phyloP scores from a whole-genome alignment of 1,140 invertebrate species.

The Tribolium castaneum region DNA sequence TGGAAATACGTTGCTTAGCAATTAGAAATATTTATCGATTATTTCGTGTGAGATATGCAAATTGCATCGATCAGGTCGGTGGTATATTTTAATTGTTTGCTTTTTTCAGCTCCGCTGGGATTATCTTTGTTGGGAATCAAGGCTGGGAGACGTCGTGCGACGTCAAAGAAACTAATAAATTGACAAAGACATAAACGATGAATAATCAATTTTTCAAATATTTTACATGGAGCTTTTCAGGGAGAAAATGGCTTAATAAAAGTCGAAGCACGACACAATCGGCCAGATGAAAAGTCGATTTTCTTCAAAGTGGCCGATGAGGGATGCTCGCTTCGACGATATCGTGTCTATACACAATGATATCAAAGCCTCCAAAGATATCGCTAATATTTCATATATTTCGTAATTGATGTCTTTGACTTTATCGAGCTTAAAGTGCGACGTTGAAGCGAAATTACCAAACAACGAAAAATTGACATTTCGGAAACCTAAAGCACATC shows the following conservation, averaged over 20 bases:
- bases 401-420: constrained; percentile 35
- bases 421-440: constrained; percentile 9
- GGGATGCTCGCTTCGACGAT: not conserved
- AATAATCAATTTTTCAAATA: constrained; percentile 59
- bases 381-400: constrained; percentile 44
- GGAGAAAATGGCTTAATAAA: constrained; percentile 57
- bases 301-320: constrained; percentile 28
- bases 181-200: constrained; percentile 56
- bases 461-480: not conserved
- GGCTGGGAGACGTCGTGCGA: not conserved
- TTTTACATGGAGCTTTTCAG: constrained; percentile 54
- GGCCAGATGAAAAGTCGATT: constrained; percentile 29
- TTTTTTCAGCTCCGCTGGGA: constrained; percentile 2
- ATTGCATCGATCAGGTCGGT: constrained; percentile 43
- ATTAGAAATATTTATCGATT: constrained; percentile 55
- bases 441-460: not conserved
- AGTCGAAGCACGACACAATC: constrained; percentile 51
- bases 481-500: too few relatives aligned
- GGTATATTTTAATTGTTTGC: constrained; percentile 45
- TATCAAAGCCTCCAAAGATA: constrained; percentile 39
- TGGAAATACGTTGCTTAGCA: constrained; percentile 56
- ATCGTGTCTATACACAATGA: constrained; percentile 45
- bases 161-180: constrained; percentile 51
- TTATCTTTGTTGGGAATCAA: constrained; percentile 1
- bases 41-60: constrained; percentile 50